Evolutionary conservation across 2,888 invertebrate genomes (phyloP), one percentile per base, ranked within the genome.

Genomic region (Opisthograptis luteolata): DNA sequence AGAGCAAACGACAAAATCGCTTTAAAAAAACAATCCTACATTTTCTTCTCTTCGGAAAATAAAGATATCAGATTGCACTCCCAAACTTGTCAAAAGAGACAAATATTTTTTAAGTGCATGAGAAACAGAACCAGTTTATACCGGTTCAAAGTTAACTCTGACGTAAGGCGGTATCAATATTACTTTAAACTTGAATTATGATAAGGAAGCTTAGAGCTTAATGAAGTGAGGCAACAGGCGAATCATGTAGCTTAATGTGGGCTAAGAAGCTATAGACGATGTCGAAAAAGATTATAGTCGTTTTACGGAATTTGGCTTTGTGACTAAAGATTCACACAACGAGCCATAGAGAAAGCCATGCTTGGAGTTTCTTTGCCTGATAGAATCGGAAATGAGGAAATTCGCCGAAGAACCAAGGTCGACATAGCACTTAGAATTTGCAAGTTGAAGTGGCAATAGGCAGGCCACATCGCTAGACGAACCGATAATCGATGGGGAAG

Each of bases 71-170:
- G 50, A 50, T 50, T 44, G 44, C 50, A 50, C 15, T 36, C 15
- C 10, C 12, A 20, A 36, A 35, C 32, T 14, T 31, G 32, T 49
- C 49, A 49, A 34, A 43, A 28, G 40, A 39, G 44, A 45, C 50
- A 50, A 51, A 51, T 40, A 45, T 51, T 45, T 45, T 40, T 35
- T 40, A 45, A 51, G 44, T 44, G 24, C 40, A 45, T 46, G 52
- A 28, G 46, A 52, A 52, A 37, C 32, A 12, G 17, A 55, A 56
- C 61, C 40, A 35, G 61, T 56, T 49, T 40, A 41, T 56, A 61
- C 52, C 61, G 61, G 61, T 61, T 56, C 58, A 56, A 43, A 55
- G 49, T 55, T 51, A 58, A 52, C 54, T 42, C 15, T 58, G 60
- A 56, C 58, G 56, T 61, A 52, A 56, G 40, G 41, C 27, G 43